Conservation (phyloP, 1,140 invertebrate species). For the Drosophila lowei region DNA sequence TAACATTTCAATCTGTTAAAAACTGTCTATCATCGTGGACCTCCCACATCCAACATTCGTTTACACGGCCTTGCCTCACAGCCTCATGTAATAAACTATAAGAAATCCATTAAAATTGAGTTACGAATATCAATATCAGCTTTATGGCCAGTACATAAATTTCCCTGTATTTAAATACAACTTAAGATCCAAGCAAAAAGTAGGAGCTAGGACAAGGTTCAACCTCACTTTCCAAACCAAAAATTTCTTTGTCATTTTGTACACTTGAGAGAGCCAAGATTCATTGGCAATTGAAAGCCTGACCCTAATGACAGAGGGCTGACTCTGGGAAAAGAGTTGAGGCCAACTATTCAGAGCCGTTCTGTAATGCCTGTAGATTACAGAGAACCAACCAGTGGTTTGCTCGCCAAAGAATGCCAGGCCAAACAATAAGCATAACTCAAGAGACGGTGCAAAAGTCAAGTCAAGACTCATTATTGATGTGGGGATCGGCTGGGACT, state of each 20-base stretch:
- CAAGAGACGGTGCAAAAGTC: constrained; percentile 29
- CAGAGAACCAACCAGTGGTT: constrained; percentile 8
- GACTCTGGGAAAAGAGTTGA: constrained; percentile 11
- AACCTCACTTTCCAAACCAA: not conserved
- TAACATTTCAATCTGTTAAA: not conserved
- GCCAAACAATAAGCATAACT: constrained; percentile 54
- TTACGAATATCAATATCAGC: not conserved
- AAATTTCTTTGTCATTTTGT: constrained; percentile 14
- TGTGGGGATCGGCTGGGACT: constrained; percentile 11
- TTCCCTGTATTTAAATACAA: constrained; percentile 2
- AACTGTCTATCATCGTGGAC: constrained; percentile 19
- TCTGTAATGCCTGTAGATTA: constrained; percentile 9
- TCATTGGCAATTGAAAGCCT: constrained; percentile 38
- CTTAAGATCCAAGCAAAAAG: not conserved
- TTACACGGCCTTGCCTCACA: constrained; percentile 1
- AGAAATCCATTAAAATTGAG: no score
- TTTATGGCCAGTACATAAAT: not conserved
- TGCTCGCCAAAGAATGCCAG: constrained; percentile 41
- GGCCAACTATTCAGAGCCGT: no score
- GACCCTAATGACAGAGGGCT: constrained; percentile 57
- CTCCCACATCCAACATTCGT: constrained; percentile 2
- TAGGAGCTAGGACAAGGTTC: not conserved
- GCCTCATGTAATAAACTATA: no score
- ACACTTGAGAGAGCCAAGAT: not conserved
- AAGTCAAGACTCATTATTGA: constrained; percentile 49